Conservation (phyloP, 2,888 invertebrate species). For the Sthenelais limicola region DNA sequence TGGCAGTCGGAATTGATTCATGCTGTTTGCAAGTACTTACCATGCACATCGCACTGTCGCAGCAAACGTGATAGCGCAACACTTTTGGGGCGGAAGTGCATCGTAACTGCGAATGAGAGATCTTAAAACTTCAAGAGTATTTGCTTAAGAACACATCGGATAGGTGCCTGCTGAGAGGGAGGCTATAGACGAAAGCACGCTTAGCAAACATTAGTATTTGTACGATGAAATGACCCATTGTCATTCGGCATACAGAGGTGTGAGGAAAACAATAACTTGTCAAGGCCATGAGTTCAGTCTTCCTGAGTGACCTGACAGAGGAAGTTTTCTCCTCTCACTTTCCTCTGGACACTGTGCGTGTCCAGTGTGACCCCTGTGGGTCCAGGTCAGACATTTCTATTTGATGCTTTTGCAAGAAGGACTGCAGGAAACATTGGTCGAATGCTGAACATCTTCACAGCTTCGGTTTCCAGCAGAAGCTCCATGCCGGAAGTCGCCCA, state of each 20-base stretch:
- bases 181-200: conserved; percentile 17
- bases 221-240: neutral
- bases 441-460: conserved; percentile 8
- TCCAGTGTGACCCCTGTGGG: no score
- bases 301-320: neutral
- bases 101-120: conserved; percentile 21
- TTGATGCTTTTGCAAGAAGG: no score
- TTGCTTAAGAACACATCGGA: conserved; percentile 5
- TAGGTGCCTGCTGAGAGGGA: conserved; percentile 2
- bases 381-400: no score
- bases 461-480: conserved; percentile 15
- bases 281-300: neutral
- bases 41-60: conserved; percentile 1
- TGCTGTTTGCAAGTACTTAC: conserved; percentile 11
- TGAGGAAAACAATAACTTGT: conserved; percentile 24
- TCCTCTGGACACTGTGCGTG: no score
- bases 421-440: no score
- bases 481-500: neutral
- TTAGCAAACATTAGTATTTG: conserved; percentile 16
- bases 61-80: neutral
- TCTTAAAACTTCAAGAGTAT: conserved; percentile 22
- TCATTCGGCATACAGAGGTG: conserved; percentile 4
- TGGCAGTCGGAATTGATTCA: conserved; percentile 31
- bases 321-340: neutral
- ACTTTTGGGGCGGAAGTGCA: neutral